Evolutionary conservation across 1,140 invertebrate species (phyloP).

Genomic region (Pentalonia nigronervosa): DNA sequence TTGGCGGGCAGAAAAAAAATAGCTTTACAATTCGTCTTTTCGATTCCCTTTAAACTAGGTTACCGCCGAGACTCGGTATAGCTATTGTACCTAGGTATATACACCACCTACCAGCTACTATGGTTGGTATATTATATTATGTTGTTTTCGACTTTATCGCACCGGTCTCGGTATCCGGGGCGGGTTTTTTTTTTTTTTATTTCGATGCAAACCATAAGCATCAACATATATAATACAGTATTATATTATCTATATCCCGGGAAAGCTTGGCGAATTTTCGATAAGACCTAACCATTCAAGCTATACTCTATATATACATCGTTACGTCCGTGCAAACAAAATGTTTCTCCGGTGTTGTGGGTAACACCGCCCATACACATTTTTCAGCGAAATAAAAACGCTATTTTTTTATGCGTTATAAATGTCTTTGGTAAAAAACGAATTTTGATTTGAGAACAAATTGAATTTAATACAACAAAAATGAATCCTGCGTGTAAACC

Average conservation of each 20-base stretch:
- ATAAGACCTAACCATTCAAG: neutral
- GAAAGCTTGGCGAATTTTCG: neutral
- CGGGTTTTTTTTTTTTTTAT: neutral
- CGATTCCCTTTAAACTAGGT: slow-evolving; percentile 1
- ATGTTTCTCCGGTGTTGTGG: neutral
- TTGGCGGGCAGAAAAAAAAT: neutral
- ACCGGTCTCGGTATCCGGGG: neutral
- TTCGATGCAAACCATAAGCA: neutral
- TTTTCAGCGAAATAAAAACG: neutral
- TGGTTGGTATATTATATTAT: neutral
- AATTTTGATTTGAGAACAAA: neutral
- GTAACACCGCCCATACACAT: neutral
- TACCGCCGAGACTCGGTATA: neutral
- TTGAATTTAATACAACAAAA: neutral
- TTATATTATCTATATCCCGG: neutral
- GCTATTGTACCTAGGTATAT: neutral
- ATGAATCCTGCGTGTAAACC: neutral
- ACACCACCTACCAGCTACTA: too few species aligned
- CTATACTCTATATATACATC: too few species aligned
- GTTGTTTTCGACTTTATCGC: neutral
- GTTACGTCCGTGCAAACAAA: neutral
- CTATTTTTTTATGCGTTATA: neutral
- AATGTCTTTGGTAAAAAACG: neutral
- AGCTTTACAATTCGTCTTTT: neutral
- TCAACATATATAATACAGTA: neutral